Evolutionary conservation across 2,797 vertebrate genomes (phyloP), one percentile per base, ranked within the genome.

Genomic region (Salarias fasciatus): DNA sequence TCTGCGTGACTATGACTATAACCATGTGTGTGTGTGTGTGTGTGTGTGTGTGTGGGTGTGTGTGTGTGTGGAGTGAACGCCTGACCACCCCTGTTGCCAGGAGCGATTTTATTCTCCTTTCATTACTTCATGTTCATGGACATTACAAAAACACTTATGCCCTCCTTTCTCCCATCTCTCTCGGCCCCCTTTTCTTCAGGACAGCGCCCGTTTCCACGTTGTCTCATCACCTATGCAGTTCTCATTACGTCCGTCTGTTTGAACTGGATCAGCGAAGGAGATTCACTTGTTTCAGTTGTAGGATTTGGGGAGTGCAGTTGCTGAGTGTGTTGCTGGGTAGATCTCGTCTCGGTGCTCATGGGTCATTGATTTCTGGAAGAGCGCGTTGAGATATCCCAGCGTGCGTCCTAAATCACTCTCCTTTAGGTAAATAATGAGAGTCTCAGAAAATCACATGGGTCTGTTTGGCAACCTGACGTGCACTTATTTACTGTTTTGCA

Each of bases 111-210:
- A 74, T 77, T 82, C 86, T 73, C 53, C 47, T 84, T 83, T 90
- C 85, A 91, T 92, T 93, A 91, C 80, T 93, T 91, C 90, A 89
- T 80, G 89, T 88, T 87, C 85, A 69, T 88, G 80, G 89, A 82
- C 85, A 87, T 63, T 11, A 62, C 57, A 68, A 86, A 88, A 92
- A 90, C 85, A 89, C 65, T 65, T 47, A 13, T 82, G 64, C 70
- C 80, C 80, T 84, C 75, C 51, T 83, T 82, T 62, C 62, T 71
- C 67, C 41, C 38, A 63, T 51, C n/a, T 15, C 49, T 54, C 44
- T 30, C n/a, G n/a, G n/a, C 37, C 46, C 37, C 46, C 11, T 61
- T 50, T 63, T 29, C 12, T 37, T 10, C 7, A 6, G 43, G n/a
- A 11, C 30, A n/a, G 43, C 13, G n/a, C 5, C 40, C 10, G 14